Evolutionary conservation across 2,797 vertebrate species (phyloP), one percentile per base, ranked within the genome.

Genomic region (Hippocampus kuda): DNA sequence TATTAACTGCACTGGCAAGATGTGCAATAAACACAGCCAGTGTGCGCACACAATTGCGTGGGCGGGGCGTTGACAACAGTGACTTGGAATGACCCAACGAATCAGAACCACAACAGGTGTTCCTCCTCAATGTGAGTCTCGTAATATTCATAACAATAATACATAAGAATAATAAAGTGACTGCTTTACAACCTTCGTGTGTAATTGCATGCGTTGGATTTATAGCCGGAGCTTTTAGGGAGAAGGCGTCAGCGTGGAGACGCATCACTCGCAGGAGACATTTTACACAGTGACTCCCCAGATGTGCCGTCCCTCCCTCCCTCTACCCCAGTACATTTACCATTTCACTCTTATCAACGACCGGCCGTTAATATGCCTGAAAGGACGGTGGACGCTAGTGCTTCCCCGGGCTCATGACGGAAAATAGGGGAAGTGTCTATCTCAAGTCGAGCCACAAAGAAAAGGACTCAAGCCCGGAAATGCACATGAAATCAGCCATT

Each of bases 1-100:
- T 89, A 75, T 72, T 81, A 81, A 85, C 72, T 16, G 79, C 26
- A 2, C 68, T 81, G 83, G 85, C 81, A 83, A 75, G 81, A 79
- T 76, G 79, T 77, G 80, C 80, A 86, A 85, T 89, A 88, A 88
- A 89, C 85, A 84, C 76, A 80, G 81, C 87, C 86, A 77, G 79
- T 70, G 79, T 27, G 8, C 20, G 8, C n/a, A 64, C 8, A 85
- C 87, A 87, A 86, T 83, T 79, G 77, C 66, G 30, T 2, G 24
- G 68, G 67, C 73, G 72, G 82, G 76, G 77, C 73, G 82, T 84
- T 74, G 73, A 13, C 72, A 77, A 71, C 54, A 15, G 65, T 59
- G 56, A 15, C 24, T 16, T 59, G 26, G 26, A 59, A 57, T 12
- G 24, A 57, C 24, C n/a, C 24, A 18, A 68, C 75, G 60, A 57